Base-by-base conservation (phyloP, 2,888 invertebrate genomes). In the Latrodectus hesperus region DNA sequence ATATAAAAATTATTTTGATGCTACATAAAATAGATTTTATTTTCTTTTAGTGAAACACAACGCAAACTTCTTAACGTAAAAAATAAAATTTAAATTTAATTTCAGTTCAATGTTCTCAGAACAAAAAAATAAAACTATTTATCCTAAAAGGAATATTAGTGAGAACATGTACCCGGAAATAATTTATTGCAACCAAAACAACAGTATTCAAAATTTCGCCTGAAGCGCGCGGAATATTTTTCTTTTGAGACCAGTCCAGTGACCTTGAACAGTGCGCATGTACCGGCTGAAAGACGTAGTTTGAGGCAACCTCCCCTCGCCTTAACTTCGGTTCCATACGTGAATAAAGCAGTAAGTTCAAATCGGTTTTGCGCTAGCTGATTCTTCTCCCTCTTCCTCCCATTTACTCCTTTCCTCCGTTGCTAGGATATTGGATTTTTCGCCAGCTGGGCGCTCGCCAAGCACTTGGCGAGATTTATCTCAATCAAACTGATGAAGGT, bases 181-280 rank as follows among this genome's bases (percentile, higher is more conserved):
- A 60, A 60, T 16, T 60, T 60, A 60, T 60, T 11, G 17, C 52
- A 38, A 26, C 9, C 52, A 73, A 73, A 73, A 52, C 3, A 74
- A 74, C 16, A 72, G 11, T n/a, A 51, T 38, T 51, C 10, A 9
- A 71, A 71, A 49, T 9, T 14, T 16, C 38, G 38, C 60, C 60
- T 17, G 14, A 53, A 22, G 38, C 55, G 6, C 26, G 60, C 22
- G 0, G 10, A 60, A 55, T 74, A 38, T 26, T 74, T 26, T 38
- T 60, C 55, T 74, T 26, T 26, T 11, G 14, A 55, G n/a, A n/a
- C 51, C 26, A 74, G 74, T 74, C 74, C 74, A 60, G 74, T 67
- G 77, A 77, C 77, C 77, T 77, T 77, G 77, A 78, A 16, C 17
- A 70, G 78, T 70, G 70, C 78, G 67, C 78, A 49, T 78, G 70